phyloP scores from a whole-genome alignment of 2,113 vertebrate genomes.

The Heterochromis multidens region DNA sequence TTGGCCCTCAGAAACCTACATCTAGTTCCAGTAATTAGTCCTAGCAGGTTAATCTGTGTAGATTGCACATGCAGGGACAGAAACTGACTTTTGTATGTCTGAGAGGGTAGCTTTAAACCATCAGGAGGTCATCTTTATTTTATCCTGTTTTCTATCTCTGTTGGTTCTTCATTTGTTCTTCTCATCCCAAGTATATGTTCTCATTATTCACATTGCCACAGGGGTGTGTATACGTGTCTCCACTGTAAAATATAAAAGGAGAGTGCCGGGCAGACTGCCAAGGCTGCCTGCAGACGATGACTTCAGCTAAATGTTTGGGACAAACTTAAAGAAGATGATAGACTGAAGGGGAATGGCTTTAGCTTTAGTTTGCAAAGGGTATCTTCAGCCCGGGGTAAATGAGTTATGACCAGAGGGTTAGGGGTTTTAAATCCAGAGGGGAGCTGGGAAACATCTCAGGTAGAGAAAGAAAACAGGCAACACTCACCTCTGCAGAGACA shows the following conservation, averaged over 20 bases:
- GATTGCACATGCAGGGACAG: neutral
- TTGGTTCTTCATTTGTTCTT: conserved; percentile 47
- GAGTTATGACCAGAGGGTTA: neutral
- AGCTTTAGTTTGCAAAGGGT: neutral
- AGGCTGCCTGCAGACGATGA: conserved; percentile 27
- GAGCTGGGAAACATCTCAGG: neutral
- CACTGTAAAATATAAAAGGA: conserved; percentile 39
- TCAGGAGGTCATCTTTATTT: conserved; percentile 42
- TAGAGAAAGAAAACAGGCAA: neutral
- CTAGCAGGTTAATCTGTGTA: neutral
- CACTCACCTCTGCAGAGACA: neutral
- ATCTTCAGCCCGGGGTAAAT: neutral
- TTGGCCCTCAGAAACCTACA: neutral
- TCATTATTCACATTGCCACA: conserved; percentile 53
- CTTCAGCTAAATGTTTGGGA: conserved; percentile 42
- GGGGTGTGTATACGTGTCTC: conserved; percentile 41
- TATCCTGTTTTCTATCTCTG: conserved; percentile 36
- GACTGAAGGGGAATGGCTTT: neutral
- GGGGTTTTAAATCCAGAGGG: neutral
- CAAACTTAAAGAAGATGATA: conserved; percentile 16
- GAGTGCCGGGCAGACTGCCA: conserved; percentile 34
- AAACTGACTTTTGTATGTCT: neutral
- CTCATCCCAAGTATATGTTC: conserved; percentile 49
- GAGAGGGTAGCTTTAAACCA: conserved; percentile 1
- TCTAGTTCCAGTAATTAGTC: neutral